Evolutionary conservation across 64 coral and sea anemone species (phyloP).

Genomic region (Cladopsammia gracilis): DNA sequence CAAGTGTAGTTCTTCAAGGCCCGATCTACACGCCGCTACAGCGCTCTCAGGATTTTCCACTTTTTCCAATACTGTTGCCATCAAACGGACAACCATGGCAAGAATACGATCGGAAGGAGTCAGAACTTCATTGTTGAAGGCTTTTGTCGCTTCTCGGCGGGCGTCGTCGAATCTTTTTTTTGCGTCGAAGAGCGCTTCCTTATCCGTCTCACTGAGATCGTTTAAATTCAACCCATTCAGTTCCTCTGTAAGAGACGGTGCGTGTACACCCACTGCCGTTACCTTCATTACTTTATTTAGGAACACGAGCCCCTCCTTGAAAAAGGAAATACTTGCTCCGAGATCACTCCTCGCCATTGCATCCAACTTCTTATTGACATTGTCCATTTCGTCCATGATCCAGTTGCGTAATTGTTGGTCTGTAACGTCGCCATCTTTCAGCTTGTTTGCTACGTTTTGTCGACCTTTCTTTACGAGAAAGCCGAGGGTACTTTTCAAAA

Average conservation of each 20-base stretch:
- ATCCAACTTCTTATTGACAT: conserved; percentile 47
- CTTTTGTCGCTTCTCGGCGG: conserved; percentile 33
- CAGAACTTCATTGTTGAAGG: conserved; percentile 14
- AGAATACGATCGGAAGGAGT: neutral
- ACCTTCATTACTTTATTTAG: neutral
- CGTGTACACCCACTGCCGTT: neutral
- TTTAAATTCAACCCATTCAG: neutral
- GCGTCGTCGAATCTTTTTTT: conserved; percentile 36
- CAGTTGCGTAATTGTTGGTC: conserved; percentile 25
- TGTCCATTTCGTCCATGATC: conserved; percentile 40
- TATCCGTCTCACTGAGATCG: neutral
- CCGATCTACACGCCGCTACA: neutral
- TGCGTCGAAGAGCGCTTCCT: neutral
- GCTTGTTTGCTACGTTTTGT: neutral
- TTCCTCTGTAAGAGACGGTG: neutral
- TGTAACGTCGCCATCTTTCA: conserved; percentile 66
- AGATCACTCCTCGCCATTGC: conserved; percentile 45
- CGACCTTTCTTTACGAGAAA: conserved; percentile 26
- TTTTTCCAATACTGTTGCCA: conserved; percentile 12
- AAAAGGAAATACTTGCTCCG: conserved; percentile 20
- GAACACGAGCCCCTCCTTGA: conserved; percentile 43
- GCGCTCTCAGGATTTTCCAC: neutral
- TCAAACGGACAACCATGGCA: conserved; percentile 9
- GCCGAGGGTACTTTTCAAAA: conserved; percentile 14
- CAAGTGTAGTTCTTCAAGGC: conserved; percentile 10